phyloP scores from a whole-genome alignment of 2,888 invertebrate species.

The Macrosoma leucophasiata region DNA sequence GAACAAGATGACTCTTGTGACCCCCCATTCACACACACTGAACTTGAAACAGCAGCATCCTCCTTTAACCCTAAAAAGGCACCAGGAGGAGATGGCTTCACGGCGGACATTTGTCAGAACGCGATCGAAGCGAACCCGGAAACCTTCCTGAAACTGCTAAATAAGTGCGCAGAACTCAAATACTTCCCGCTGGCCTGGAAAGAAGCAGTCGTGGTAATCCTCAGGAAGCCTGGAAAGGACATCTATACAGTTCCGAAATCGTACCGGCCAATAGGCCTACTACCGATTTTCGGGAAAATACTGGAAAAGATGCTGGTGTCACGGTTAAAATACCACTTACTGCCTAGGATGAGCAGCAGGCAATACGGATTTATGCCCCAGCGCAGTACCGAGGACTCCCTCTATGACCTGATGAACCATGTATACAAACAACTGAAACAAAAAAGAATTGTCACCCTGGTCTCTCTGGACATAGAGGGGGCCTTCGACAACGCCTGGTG shows the following conservation, averaged over 20 bases:
- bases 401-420: constrained; percentile 17
- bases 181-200: too few species aligned
- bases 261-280: constrained; percentile 18
- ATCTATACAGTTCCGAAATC: too few species aligned
- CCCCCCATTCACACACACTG: too few species aligned
- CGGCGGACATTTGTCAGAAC: constrained; percentile 17
- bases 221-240: too few species aligned
- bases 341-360: constrained; percentile 8
- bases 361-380: constrained; percentile 24
- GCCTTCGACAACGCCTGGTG: not conserved
- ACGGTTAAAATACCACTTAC: constrained; percentile 11
- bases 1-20: too few species aligned
- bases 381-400: constrained; percentile 20
- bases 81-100: constrained; percentile 14
- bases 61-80: constrained; percentile 1
- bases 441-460: too few species aligned
- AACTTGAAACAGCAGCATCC: too few species aligned
- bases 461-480: not conserved
- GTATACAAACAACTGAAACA: constrained; percentile 1
- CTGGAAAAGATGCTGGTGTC: constrained; percentile 12
- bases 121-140: too few species aligned
- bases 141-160: too few species aligned
- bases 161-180: too few species aligned
- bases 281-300: constrained; percentile 17
- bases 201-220: too few species aligned